Conservation (phyloP, 1,140 invertebrate genomes). For the Lucilia sericata region DNA sequence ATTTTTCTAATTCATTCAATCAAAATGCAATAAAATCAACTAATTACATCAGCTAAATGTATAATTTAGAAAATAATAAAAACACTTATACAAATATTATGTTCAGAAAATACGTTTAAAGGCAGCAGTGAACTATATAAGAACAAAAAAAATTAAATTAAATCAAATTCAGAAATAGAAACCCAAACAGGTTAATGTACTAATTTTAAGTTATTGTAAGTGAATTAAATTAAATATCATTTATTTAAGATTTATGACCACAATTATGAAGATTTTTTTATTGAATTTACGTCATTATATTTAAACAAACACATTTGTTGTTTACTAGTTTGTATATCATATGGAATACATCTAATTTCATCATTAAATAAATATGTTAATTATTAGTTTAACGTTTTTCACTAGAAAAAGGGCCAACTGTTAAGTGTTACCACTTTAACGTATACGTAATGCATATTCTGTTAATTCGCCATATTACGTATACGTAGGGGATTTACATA, state of each 20-base stretch:
- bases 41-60: conserved; percentile 36
- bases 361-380: no score
- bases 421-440: background rate
- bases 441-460: background rate
- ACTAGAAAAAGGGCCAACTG: background rate
- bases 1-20: conserved; percentile 16
- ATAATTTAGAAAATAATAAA: background rate
- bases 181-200: background rate
- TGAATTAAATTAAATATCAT: conserved; percentile 6
- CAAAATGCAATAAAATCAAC: conserved; percentile 42
- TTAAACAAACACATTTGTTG: no score
- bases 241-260: background rate
- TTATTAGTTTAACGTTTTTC: background rate
- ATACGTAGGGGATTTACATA: background rate
- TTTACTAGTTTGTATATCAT: no score
- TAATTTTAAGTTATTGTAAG: background rate
- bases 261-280: background rate
- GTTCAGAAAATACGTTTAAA: background rate
- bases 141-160: background rate
- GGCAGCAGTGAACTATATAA: background rate
- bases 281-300: background rate
- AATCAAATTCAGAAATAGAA: background rate
- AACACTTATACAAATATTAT: background rate
- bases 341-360: no score
- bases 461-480: background rate